phyloP scores from a whole-genome alignment of 2,888 invertebrate genomes.

The Teleogryllus oceanicus region DNA sequence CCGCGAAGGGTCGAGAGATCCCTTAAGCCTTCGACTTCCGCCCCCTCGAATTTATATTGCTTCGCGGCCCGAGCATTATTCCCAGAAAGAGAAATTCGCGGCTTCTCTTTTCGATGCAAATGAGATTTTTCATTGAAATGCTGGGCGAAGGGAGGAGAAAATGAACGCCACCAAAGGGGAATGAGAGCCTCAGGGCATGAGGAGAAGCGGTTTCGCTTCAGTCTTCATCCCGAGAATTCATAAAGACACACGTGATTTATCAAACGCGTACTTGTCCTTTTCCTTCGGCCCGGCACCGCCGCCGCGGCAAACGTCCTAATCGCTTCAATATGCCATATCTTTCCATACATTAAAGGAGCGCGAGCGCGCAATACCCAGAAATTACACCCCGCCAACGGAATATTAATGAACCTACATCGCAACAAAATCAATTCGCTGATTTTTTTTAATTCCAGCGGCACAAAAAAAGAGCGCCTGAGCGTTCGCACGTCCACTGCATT shows the following conservation, averaged over 20 bases:
- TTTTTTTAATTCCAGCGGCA: too few species aligned
- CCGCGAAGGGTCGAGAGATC: background rate
- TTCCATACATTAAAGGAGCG: too few species aligned
- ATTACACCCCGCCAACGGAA: too few species aligned
- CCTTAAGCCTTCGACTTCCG: background rate
- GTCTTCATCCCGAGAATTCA: background rate
- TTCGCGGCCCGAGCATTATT: background rate
- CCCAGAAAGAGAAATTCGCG: background rate
- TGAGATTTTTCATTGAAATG: background rate
- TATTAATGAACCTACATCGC: too few species aligned
- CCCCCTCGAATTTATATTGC: background rate
- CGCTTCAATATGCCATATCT: too few species aligned
- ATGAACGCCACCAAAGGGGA: background rate
- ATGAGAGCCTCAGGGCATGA: background rate
- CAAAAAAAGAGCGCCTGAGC: too few species aligned
- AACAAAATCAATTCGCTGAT: too few species aligned
- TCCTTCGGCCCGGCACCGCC: too few species aligned
- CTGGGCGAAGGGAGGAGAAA: background rate
- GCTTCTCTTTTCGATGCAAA: constrained; percentile 2
- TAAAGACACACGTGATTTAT: constrained; percentile 7
- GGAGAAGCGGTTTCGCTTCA: background rate
- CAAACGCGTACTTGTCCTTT: background rate
- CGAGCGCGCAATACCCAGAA: too few species aligned
- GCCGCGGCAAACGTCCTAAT: too few species aligned
- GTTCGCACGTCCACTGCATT: too few species aligned